phyloP scores from a whole-genome alignment of 2,888 invertebrate species.

The Mythimna impura region DNA sequence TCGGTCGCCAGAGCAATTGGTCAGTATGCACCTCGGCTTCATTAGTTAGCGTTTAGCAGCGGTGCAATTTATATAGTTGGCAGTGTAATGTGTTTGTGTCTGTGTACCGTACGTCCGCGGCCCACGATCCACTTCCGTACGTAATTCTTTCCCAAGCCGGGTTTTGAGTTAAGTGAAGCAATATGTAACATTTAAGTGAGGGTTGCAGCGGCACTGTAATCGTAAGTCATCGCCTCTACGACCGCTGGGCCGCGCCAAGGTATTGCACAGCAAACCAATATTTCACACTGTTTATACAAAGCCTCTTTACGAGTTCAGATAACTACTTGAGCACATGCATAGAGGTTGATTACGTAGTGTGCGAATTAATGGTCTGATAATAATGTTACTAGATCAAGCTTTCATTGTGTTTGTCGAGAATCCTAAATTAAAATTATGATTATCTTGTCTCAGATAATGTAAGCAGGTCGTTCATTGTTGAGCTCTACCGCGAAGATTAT shows the following conservation, averaged over 20 bases:
- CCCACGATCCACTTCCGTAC: slow-evolving; percentile 72
- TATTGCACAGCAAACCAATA: slow-evolving; percentile 74
- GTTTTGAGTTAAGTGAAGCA: slow-evolving; percentile 84
- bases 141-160: slow-evolving; percentile 78
- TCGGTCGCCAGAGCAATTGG: slow-evolving; percentile 55
- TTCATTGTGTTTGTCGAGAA: slow-evolving; percentile 7
- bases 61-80: slow-evolving; percentile 68
- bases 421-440: slow-evolving; percentile 5
- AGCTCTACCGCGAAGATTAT: background rate
- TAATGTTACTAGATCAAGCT: background rate
- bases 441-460: background rate
- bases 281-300: slow-evolving; percentile 78
- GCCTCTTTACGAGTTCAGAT: slow-evolving; percentile 67
- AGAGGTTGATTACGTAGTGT: slow-evolving; percentile 18
- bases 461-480: slow-evolving; percentile 2
- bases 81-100: slow-evolving; percentile 74
- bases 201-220: slow-evolving; percentile 75
- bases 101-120: slow-evolving; percentile 70
- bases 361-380: slow-evolving; percentile 10
- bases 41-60: slow-evolving; percentile 63
- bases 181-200: slow-evolving; percentile 84
- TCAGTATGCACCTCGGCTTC: slow-evolving; percentile 56
- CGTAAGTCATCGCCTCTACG: slow-evolving; percentile 82
- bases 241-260: slow-evolving; percentile 70
- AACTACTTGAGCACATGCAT: slow-evolving; percentile 48